phyloP scores from a whole-genome alignment of 2,888 invertebrate genomes.

The Busseola fusca region DNA sequence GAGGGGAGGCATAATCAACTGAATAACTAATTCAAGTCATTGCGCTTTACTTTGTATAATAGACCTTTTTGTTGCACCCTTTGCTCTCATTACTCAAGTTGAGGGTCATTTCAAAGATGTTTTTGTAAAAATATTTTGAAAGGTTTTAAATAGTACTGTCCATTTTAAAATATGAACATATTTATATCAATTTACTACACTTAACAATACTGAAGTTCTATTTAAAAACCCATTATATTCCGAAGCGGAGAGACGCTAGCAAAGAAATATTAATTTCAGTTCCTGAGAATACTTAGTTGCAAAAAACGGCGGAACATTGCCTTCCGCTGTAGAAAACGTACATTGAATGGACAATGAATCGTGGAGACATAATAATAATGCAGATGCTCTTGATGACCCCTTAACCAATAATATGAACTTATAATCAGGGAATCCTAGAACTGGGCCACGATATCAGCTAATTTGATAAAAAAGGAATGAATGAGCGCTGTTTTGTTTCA shows the following conservation, averaged over 20 bases:
- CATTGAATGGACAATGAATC: slow-evolving; percentile 55
- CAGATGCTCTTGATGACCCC: slow-evolving; percentile 57
- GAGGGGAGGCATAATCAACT: slow-evolving; percentile 86
- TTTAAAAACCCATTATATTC: slow-evolving; percentile 44
- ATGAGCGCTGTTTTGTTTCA: slow-evolving; percentile 33
- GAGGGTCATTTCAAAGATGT: slow-evolving; percentile 75
- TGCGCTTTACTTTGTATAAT: slow-evolving; percentile 81
- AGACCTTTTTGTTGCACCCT: slow-evolving; percentile 83
- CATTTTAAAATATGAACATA: slow-evolving; percentile 29
- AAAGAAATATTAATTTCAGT: slow-evolving; percentile 57
- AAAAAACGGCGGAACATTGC: slow-evolving; percentile 65
- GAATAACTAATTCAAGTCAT: slow-evolving; percentile 88
- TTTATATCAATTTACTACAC: slow-evolving; percentile 7
- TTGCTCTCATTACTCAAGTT: slow-evolving; percentile 66
- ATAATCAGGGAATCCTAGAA: slow-evolving; percentile 54
- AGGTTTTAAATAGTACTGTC: slow-evolving; percentile 52
- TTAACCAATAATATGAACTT: slow-evolving; percentile 47
- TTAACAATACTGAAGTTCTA: slow-evolving; percentile 35
- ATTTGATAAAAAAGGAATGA: slow-evolving; percentile 51
- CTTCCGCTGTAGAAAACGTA: slow-evolving; percentile 62
- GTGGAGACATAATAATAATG: slow-evolving; percentile 50
- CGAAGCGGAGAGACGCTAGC: slow-evolving; percentile 50
- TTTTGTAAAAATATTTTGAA: slow-evolving; percentile 79
- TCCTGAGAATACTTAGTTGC: slow-evolving; percentile 49
- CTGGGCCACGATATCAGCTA: slow-evolving; percentile 53